A percentile compares a stretch with the other conserved stretches of the same genome.
Conservation (phyloP, 2,888 invertebrate species). For the Antheraea yamamai region DNA sequence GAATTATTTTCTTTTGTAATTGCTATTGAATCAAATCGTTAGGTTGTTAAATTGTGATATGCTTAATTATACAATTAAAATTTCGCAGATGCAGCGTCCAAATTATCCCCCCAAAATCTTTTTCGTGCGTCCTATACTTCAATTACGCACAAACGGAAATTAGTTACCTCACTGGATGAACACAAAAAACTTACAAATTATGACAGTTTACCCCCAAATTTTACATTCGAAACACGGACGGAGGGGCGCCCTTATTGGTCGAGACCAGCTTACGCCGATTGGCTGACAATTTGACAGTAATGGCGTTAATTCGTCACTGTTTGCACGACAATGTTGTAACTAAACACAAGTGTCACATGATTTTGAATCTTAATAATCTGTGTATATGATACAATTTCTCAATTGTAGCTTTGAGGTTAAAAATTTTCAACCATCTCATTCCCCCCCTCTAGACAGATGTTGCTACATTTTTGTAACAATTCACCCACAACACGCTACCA, state of each 20-base stretch:
- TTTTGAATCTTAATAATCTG: neutral
- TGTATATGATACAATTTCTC: neutral
- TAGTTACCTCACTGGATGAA: conserved; percentile 46
- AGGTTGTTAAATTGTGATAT: too few relatives aligned
- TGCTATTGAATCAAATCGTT: too few relatives aligned
- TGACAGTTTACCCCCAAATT: conserved; percentile 73
- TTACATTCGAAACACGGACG: conserved; percentile 73
- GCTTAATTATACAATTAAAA: neutral
- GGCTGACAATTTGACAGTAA: conserved; percentile 80
- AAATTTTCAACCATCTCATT: conserved; percentile 21
- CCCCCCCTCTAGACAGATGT: conserved; percentile 78
- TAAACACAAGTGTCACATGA: neutral
- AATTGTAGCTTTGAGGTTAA: neutral
- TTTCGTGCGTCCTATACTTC: conserved; percentile 17
- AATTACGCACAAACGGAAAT: conserved; percentile 46
- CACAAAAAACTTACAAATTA: conserved; percentile 71
- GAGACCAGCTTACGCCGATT: conserved; percentile 63
- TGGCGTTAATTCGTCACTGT: conserved; percentile 71
- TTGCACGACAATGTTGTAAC: conserved; percentile 35
- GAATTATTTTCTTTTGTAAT: too few relatives aligned
- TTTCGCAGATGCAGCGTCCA: conserved; percentile 1
- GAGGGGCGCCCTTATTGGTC: conserved; percentile 63
- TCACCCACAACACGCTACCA: conserved; percentile 73
- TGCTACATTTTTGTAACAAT: conserved; percentile 81
- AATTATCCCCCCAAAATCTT: conserved; percentile 17